Conservation (phyloP, 2,113 vertebrate genomes). For the Ploceus nigricollis region DNA sequence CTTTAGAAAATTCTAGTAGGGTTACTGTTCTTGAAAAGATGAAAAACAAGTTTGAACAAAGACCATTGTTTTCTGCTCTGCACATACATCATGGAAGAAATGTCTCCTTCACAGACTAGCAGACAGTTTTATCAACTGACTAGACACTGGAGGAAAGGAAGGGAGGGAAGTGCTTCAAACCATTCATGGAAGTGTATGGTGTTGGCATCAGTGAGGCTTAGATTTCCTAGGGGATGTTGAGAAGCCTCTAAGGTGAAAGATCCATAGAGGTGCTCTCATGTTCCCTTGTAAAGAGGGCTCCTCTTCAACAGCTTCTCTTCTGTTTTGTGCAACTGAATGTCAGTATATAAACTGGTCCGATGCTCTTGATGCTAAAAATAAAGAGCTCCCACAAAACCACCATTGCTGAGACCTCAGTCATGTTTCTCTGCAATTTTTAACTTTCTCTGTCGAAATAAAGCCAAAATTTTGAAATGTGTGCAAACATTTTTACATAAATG, state of each 20-base stretch:
- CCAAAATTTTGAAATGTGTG: not conserved
- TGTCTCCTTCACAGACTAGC: not conserved
- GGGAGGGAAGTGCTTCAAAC: not conserved
- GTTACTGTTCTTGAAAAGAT: not conserved
- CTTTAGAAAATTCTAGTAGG: not conserved
- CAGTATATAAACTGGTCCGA: not conserved
- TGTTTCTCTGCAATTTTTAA: slow-evolving; percentile 7
- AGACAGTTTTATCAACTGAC: not conserved
- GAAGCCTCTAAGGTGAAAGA: not conserved
- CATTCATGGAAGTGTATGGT: not conserved
- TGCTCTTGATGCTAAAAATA: not conserved
- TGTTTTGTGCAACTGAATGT: not conserved
- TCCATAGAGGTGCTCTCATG: not conserved
- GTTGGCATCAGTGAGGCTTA: not conserved
- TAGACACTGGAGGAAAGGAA: not conserved
- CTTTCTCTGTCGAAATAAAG: not conserved
- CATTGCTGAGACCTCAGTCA: not conserved
- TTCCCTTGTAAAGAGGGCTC: not conserved
- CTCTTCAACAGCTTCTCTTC: not conserved
- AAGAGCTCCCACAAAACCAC: not conserved
- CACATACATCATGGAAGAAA: not conserved
- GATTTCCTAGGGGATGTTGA: not conserved
- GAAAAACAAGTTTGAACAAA: not conserved
- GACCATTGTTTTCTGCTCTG: not conserved
- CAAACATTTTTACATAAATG: not conserved